Evolutionary conservation across 2,888 invertebrate genomes (phyloP), one percentile per base, ranked within the genome.

Genomic region (Entomobrya multifasciata): DNA sequence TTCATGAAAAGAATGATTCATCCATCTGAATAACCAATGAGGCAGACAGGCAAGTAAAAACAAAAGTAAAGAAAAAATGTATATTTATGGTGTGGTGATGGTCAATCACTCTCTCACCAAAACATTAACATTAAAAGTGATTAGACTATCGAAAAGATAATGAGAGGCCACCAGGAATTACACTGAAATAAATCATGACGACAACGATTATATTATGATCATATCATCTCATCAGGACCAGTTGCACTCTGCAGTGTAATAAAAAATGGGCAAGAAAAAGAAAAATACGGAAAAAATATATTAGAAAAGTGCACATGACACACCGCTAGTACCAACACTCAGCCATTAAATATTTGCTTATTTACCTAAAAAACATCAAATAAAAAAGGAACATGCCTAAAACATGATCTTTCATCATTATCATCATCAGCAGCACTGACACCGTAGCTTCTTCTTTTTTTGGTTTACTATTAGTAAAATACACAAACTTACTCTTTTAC

Each of bases 121-220:
- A 81, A 82, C 72, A 76, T 57, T 41, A 76, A 67, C 57, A 87
- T 77, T 87, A 82, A 87, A 87, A 62, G 67, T 82, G 86, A 82
- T 82, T 87, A 77, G 36, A 57, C 77, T 74, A 82, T 78, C 76
- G 77, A 77, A 76, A 65, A 81, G 86, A 87, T 81, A 81, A 87
- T 77, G 81, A 86, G 86, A 76, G 62, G 74, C 65, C 78, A 78
- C 78, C 78, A 62, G 47, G 78, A 78, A 62, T 78, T 47, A 60
- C 57, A 13, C 36, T 57, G 55, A 13, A 55, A 36, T 76, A 76
- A 76, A 57, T 76, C 76, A 65, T 36, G 65, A 76, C 10, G 3
- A 57, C 3, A 25, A 65, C n/a, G 6, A 27, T 78, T 20, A 76
- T 27, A 55, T 41, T 36, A 76, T 76, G 55, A 55, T 57, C 41